A percentile compares a stretch with the other conserved stretches of the same genome.
phyloP scores from a whole-genome alignment of 2,113 vertebrate species.

The Gambusia affinis region DNA sequence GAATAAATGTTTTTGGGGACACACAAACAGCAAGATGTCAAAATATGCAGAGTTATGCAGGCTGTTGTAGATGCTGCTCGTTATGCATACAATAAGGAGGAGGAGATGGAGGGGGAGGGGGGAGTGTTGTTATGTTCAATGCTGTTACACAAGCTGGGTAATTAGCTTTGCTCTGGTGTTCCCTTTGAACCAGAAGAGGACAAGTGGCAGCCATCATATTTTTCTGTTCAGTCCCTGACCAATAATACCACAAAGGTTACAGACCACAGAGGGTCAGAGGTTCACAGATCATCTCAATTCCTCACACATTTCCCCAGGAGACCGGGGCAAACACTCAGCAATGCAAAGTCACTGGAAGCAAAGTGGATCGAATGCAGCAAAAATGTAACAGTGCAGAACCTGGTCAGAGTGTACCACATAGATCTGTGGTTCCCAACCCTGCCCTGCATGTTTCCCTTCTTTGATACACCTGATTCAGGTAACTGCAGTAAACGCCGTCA shows the following conservation, averaged over 20 bases:
- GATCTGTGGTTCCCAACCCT: too few relatives aligned
- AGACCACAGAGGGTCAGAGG: slow-evolving; percentile 56
- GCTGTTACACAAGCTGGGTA: slow-evolving; percentile 65
- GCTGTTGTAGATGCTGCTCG: slow-evolving; percentile 57
- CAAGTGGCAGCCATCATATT: slow-evolving; percentile 65
- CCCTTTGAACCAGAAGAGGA: slow-evolving; percentile 64
- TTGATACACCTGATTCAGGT: too few relatives aligned
- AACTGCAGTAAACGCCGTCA: too few relatives aligned
- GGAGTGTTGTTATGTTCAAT: slow-evolving; percentile 57
- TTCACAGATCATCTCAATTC: slow-evolving; percentile 17
- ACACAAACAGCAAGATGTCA: slow-evolving; percentile 35
- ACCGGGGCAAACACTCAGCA: slow-evolving; percentile 17
- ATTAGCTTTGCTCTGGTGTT: slow-evolving; percentile 68
- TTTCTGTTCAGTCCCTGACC: slow-evolving; percentile 59
- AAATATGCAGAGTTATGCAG: slow-evolving; percentile 64
- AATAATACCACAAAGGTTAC: slow-evolving; percentile 50
- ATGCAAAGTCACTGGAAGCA: slow-evolving; percentile 23
- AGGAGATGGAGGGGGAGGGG: slow-evolving; percentile 28
- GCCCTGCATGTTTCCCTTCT: too few relatives aligned
- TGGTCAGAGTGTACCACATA: slow-evolving; percentile 40
- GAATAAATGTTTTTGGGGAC: slow-evolving; percentile 30
- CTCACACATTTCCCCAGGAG: slow-evolving; percentile 1
- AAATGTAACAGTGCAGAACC: slow-evolving; percentile 34
- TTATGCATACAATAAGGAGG: slow-evolving; percentile 35
- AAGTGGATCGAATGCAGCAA: slow-evolving; percentile 25